These are phyloP conservation scores for Balanococcus diminutus DNA, from an alignment of 2,888 invertebrate genomes.

Conservation along the genomic window DNA sequence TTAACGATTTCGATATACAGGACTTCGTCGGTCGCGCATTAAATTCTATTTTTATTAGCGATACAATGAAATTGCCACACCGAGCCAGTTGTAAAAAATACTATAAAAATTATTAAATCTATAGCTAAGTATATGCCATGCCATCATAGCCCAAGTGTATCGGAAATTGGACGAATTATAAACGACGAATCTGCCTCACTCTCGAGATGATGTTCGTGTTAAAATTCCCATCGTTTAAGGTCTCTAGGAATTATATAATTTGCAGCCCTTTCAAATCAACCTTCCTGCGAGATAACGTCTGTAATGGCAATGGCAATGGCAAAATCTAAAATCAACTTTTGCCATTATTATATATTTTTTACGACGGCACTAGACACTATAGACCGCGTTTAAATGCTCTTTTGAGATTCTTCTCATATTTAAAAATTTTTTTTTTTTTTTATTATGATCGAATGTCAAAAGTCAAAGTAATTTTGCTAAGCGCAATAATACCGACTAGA, in stretches of 20 bases:
- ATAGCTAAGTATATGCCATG: too few species aligned
- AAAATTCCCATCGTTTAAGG: not conserved
- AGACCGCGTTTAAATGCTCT: not conserved
- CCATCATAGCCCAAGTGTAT: not conserved
- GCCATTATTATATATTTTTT: slow-evolving; percentile 8
- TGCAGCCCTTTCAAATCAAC: not conserved
- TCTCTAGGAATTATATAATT: not conserved
- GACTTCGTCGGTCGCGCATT: not conserved
- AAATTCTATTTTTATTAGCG: slow-evolving; percentile 19
- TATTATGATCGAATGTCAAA: not conserved
- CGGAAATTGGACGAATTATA: not conserved
- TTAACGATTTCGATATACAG: slow-evolving; percentile 10
- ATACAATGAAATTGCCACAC: slow-evolving; percentile 3
- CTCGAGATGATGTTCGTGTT: not conserved
- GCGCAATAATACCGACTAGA: not conserved
- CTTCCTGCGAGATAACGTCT: not conserved
- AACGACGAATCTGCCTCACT: not conserved
- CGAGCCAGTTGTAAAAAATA: not conserved
- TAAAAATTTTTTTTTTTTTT: not conserved
- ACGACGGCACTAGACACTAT: not conserved
- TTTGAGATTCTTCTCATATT: not conserved
- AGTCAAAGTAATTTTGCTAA: slow-evolving; percentile 30
- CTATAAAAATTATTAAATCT: not conserved
- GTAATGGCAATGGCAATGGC: not conserved
- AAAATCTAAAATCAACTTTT: slow-evolving; percentile 2